phyloP scores from a whole-genome alignment of 2,797 vertebrate genomes.

The Sardinella longiceps region DNA sequence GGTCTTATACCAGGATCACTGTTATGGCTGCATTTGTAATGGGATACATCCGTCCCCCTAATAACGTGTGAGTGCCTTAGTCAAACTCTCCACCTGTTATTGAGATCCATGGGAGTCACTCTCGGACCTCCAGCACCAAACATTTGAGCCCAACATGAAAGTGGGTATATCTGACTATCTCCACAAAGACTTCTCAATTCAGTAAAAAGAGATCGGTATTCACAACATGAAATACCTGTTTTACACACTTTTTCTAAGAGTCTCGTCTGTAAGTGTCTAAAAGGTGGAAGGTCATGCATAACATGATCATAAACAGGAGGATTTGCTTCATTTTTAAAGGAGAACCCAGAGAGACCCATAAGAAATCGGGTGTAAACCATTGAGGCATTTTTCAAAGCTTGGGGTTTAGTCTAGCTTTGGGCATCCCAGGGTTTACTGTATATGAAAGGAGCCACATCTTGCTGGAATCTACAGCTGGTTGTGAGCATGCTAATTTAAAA shows the following conservation, averaged over 20 bases:
- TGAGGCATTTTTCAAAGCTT: constrained; percentile 56
- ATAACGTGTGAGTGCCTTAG: constrained; percentile 33
- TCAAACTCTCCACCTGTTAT: constrained; percentile 55
- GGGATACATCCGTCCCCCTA: constrained; percentile 43
- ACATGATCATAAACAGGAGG: not conserved
- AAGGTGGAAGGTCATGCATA: not conserved
- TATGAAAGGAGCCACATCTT: constrained; percentile 49
- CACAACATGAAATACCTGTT: not conserved
- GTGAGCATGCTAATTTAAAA: constrained; percentile 54
- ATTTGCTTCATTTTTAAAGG: not conserved
- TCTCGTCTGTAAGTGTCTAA: not conserved
- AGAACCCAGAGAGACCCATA: not conserved
- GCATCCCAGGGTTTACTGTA: constrained; percentile 52
- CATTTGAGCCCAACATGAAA: not conserved
- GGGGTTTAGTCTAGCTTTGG: constrained; percentile 46
- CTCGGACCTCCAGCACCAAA: not conserved
- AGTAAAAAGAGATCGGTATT: not conserved
- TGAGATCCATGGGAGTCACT: not conserved
- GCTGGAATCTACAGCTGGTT: constrained; percentile 41
- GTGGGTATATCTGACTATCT: not conserved
- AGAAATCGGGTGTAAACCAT: not conserved
- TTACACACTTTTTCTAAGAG: not conserved
- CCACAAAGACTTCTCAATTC: not conserved
- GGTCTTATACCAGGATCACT: constrained; percentile 43
- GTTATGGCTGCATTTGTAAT: constrained; percentile 53